A percentile compares a stretch with the other conserved stretches of the same genome.
These are phyloP conservation scores for Eustalomyia histrio DNA, from an alignment of 2,888 invertebrate species.

Conservation along the genomic window DNA sequence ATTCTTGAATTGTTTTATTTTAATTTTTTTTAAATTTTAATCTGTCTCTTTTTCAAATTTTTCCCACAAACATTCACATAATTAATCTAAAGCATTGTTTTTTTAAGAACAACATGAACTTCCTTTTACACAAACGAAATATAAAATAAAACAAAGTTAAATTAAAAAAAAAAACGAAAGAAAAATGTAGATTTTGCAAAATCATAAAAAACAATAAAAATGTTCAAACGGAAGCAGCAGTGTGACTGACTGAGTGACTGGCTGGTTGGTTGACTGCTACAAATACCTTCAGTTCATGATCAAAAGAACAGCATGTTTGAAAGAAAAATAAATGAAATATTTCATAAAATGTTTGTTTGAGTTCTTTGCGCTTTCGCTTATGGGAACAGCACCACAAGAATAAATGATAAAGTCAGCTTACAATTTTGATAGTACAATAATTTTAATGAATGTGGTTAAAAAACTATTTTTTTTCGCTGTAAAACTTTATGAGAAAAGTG, in stretches of 20 bases:
- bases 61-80: constrained; percentile 62
- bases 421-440: not conserved
- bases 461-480: no score
- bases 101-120: constrained; percentile 55
- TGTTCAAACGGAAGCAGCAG: constrained; percentile 4
- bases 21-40: no score
- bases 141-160: not conserved
- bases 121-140: constrained; percentile 48
- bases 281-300: constrained; percentile 12
- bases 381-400: not conserved
- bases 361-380: constrained; percentile 4
- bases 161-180: not conserved
- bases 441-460: not conserved
- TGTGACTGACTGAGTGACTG: not conserved
- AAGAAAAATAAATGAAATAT: not conserved
- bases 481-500: no score
- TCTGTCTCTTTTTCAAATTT: constrained; percentile 4
- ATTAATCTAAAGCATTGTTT: constrained; percentile 53
- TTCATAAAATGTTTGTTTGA: constrained; percentile 2
- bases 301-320: constrained; percentile 14
- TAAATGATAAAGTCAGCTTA: not conserved
- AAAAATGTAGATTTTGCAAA: constrained; percentile 3
- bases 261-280: not conserved
- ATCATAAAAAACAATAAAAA: constrained; percentile 5
- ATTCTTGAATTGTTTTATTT: no score